A percentile compares a stretch with the other conserved stretches of the same genome.
Conservation (phyloP, 1,140 invertebrate genomes). For the Homalodisca vitripennis region DNA sequence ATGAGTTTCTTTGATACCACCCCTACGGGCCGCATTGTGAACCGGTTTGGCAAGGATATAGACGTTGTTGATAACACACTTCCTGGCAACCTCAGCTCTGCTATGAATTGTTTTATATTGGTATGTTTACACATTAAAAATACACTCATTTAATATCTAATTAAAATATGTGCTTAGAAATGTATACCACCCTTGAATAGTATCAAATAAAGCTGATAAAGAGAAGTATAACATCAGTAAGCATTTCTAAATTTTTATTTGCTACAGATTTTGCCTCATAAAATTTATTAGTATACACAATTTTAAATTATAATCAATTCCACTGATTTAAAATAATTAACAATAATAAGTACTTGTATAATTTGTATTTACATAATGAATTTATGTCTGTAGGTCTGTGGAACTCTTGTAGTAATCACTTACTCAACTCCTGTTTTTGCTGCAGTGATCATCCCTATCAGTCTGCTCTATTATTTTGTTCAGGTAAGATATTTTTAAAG, state of each 20-base stretch:
- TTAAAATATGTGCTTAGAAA: not conserved
- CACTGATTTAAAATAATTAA: too few species aligned
- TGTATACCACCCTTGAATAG: not conserved
- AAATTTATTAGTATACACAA: too few species aligned
- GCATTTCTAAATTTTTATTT: too few species aligned
- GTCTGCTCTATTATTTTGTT: constrained; percentile 55
- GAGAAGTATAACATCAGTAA: too few species aligned
- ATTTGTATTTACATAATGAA: too few species aligned
- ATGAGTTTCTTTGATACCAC: constrained; percentile 74
- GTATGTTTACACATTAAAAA: constrained; percentile 51
- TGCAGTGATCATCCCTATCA: constrained; percentile 52
- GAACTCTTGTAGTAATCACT: constrained; percentile 54
- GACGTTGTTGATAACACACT: constrained; percentile 57
- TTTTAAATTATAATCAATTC: too few species aligned
- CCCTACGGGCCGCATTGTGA: constrained; percentile 68
- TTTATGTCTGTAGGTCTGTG: constrained; percentile 47
- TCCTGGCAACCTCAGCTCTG: constrained; percentile 45
- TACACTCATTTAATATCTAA: not conserved
- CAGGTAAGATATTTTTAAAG: constrained; percentile 52
- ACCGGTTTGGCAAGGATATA: constrained; percentile 70
- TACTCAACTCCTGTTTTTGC: constrained; percentile 57
- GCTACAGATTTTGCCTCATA: too few species aligned
- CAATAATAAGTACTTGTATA: too few species aligned
- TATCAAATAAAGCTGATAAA: too few species aligned
- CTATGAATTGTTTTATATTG: constrained; percentile 50